Percentiles rank a stretch among this genome's conserved stretches.
Evolutionary conservation across 1,140 invertebrate genomes (phyloP).

Genomic region (Planococcus citri): DNA sequence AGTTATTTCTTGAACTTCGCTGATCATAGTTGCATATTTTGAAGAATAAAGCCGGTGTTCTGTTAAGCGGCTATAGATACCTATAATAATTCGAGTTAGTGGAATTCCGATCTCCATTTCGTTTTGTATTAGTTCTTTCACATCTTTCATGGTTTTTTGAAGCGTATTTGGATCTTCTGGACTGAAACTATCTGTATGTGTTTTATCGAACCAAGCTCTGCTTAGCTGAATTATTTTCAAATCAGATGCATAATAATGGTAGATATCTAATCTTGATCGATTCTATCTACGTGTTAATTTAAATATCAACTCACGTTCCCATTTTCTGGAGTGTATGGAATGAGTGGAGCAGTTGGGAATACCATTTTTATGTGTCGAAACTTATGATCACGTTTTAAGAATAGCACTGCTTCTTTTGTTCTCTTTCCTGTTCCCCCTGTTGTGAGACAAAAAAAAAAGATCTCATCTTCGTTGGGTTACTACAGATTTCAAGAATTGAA

Average conservation of each 20-base stretch:
- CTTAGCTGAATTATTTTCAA: constrained; percentile 38
- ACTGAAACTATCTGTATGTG: constrained; percentile 41
- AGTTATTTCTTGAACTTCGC: too few relatives aligned
- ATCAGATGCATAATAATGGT: not conserved
- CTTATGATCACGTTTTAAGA: constrained; percentile 42
- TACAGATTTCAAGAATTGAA: too few relatives aligned
- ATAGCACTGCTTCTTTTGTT: constrained; percentile 48
- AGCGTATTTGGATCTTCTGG: constrained; percentile 47
- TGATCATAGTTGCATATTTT: too few relatives aligned
- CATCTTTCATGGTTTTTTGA: constrained; percentile 39
- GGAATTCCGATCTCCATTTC: constrained; percentile 50
- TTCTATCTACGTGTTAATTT: not conserved
- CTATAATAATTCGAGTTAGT: constrained; percentile 48
- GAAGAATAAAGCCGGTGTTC: too few relatives aligned
- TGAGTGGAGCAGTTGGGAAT: constrained; percentile 54
- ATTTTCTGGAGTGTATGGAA: constrained; percentile 48
- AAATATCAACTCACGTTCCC: constrained; percentile 39
- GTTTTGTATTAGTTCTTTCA: constrained; percentile 45
- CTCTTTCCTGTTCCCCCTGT: constrained; percentile 48
- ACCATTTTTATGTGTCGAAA: constrained; percentile 55
- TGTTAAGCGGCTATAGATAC: constrained; percentile 30
- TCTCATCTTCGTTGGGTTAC: too few relatives aligned
- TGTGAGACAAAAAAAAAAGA: too few relatives aligned
- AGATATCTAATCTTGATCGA: too few relatives aligned
- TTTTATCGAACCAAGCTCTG: constrained; percentile 59